Evolutionary conservation across 2,888 invertebrate species (phyloP).

Genomic region (Limnephilus rhombicus): DNA sequence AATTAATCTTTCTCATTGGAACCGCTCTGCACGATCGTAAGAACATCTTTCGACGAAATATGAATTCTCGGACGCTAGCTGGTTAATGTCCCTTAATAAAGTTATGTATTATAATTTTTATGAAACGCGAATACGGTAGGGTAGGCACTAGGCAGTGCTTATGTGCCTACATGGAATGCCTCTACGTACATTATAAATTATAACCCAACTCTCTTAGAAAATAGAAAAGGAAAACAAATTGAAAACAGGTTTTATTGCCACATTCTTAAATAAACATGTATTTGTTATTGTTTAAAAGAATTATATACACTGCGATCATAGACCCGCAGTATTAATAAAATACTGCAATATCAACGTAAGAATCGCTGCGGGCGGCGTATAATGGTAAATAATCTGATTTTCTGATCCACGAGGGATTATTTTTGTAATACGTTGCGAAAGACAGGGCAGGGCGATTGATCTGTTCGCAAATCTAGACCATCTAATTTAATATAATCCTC

Average conservation of each 20-base stretch:
- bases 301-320: background rate
- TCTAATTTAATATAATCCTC: background rate
- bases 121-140: too few species aligned
- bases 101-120: too few species aligned
- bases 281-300: background rate
- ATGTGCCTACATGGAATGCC: too few species aligned
- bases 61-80: too few species aligned
- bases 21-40: too few species aligned
- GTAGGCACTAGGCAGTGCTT: too few species aligned
- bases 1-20: too few species aligned
- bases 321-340: background rate
- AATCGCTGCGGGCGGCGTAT: background rate
- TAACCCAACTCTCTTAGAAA: too few species aligned
- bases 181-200: too few species aligned
- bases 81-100: too few species aligned
- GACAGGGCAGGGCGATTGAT: background rate
- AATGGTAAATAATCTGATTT: background rate
- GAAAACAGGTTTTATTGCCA: too few species aligned
- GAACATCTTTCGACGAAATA: too few species aligned
- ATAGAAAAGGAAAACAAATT: background rate
- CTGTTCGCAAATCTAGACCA: conserved; percentile 16
- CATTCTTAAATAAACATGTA: background rate
- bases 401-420: background rate
- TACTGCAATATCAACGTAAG: background rate
- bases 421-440: background rate